Percentiles rank a stretch among this genome's conserved stretches.
Conservation (phyloP, 2,797 vertebrate genomes). For the Kryptolebias ocellatus region DNA sequence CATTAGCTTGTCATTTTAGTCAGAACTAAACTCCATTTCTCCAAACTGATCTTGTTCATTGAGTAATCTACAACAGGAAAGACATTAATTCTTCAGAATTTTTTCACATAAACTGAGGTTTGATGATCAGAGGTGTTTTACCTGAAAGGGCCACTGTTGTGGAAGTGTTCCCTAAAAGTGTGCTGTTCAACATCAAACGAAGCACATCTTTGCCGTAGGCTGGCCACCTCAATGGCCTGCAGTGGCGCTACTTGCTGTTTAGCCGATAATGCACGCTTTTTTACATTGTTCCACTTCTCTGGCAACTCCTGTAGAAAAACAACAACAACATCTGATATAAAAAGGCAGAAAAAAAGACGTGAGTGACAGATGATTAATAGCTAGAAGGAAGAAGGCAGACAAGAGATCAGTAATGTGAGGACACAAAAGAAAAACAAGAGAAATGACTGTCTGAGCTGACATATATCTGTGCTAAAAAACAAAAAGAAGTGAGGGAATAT, state of each 20-base stretch:
- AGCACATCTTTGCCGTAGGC: slow-evolving; percentile 84
- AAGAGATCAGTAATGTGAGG: slow-evolving; percentile 14
- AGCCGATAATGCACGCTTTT: slow-evolving; percentile 85
- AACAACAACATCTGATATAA: background rate
- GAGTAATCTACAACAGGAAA: no score
- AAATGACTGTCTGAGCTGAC: slow-evolving; percentile 15
- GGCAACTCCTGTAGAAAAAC: slow-evolving; percentile 86
- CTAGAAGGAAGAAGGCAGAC: slow-evolving; percentile 12
- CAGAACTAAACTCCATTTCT: no score
- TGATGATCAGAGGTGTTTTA: slow-evolving; percentile 46
- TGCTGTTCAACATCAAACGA: slow-evolving; percentile 87
- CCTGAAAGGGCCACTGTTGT: slow-evolving; percentile 89
- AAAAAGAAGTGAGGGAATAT: slow-evolving; percentile 10
- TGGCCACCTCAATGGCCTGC: slow-evolving; percentile 86
- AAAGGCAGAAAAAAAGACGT: slow-evolving; percentile 12
- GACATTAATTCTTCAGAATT: no score
- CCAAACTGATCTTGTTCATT: no score
- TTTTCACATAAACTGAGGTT: no score
- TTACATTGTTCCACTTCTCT: slow-evolving; percentile 89
- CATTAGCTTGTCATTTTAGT: no score
- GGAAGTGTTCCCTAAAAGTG: slow-evolving; percentile 85
- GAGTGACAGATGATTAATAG: slow-evolving; percentile 34
- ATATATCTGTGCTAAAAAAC: slow-evolving; percentile 3
- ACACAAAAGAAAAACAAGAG: slow-evolving; percentile 23
- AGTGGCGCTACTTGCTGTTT: slow-evolving; percentile 92